These are phyloP conservation scores for Cancer borealis DNA, from an alignment of 2,888 invertebrate species.

Conservation along the genomic window DNA sequence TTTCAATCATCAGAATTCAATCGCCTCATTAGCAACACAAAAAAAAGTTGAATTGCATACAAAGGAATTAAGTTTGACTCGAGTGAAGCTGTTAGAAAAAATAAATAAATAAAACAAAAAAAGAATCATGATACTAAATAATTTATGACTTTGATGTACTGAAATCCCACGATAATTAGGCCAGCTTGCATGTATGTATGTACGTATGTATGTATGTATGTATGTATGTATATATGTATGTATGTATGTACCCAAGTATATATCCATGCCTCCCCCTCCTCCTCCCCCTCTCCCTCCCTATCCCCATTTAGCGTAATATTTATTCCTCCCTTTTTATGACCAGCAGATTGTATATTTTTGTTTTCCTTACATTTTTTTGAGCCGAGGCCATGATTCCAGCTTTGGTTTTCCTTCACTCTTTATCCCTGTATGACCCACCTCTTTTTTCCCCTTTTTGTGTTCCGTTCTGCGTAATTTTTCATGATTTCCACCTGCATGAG, in stretches of 20 bases:
- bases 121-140: background rate
- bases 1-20: background rate
- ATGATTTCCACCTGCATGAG: too few species aligned
- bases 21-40: background rate
- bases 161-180: constrained; percentile 17
- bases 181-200: constrained; percentile 11
- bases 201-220: constrained; percentile 39
- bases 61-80: background rate
- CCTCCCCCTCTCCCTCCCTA: background rate
- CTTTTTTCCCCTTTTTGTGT: too few species aligned
- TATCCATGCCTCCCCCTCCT: too few species aligned
- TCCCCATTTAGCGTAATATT: background rate
- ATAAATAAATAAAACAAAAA: background rate
- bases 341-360: background rate
- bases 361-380: too few species aligned
- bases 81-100: background rate
- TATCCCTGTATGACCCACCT: too few species aligned
- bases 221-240: constrained; percentile 46
- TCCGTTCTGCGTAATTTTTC: too few species aligned
- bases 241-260: background rate
- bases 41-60: background rate
- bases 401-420: too few species aligned
- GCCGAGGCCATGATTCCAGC: too few species aligned
- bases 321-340: background rate
- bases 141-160: background rate